A percentile compares a stretch with the other conserved stretches of the same genome.
Evolutionary conservation across 2,888 invertebrate species (phyloP).

Genomic region (Conchocele bisecta): DNA sequence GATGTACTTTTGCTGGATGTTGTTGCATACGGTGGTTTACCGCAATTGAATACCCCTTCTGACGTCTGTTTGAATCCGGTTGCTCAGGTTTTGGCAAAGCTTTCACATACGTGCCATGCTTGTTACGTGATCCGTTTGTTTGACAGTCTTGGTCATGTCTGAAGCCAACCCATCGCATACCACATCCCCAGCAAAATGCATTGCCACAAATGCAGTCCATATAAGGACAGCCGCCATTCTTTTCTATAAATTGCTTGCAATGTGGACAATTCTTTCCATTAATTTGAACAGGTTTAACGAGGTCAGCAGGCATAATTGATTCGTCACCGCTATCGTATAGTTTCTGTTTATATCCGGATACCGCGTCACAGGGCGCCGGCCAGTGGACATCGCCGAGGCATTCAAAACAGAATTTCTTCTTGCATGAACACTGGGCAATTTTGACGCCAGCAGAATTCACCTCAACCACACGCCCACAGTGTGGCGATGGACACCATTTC

Average conservation of each 20-base stretch:
- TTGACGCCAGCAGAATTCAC: conserved; percentile 17
- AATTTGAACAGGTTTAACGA: conserved; percentile 21
- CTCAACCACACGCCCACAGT: conserved; percentile 59
- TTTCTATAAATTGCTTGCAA: conserved; percentile 62
- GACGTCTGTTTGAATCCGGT: background rate
- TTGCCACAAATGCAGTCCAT: conserved; percentile 62
- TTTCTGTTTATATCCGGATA: conserved; percentile 39
- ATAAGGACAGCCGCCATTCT: conserved; percentile 61
- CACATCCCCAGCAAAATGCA: conserved; percentile 69
- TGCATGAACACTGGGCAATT: conserved; percentile 56
- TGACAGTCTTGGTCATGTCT: conserved; percentile 12
- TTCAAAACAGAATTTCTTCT: conserved; percentile 56
- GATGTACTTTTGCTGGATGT: conserved; percentile 14
- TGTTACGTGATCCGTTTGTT: conserved; percentile 9
- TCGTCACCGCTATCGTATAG: conserved; percentile 51
- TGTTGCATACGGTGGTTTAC: conserved; percentile 40
- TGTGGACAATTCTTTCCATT: conserved; percentile 64
- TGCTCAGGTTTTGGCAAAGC: background rate
- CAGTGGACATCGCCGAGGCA: conserved; percentile 64
- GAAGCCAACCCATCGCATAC: conserved; percentile 16
- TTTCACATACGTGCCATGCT: conserved; percentile 4
- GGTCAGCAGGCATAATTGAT: conserved; percentile 14
- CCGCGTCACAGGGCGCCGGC: conserved; percentile 62
- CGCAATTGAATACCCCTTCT: conserved; percentile 49
- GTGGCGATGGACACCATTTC: conserved; percentile 66